phyloP scores from a whole-genome alignment of 2,113 vertebrate species.

The Otis tarda region DNA sequence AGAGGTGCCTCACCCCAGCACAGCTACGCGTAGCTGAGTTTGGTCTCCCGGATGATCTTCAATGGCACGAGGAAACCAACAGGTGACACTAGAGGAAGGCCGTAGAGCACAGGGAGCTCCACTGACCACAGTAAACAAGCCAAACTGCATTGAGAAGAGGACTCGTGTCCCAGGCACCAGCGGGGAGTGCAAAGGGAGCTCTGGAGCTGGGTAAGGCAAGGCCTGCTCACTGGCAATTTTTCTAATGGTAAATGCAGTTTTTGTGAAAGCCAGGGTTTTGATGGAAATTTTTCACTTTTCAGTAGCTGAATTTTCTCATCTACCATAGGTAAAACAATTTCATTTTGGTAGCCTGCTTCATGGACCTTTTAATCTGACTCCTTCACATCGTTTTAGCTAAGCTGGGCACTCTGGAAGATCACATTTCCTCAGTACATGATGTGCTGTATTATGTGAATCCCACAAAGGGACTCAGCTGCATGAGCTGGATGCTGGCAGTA shows the following conservation, averaged over 20 bases:
- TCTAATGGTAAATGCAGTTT: neutral
- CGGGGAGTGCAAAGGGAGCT: neutral
- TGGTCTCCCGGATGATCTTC: neutral
- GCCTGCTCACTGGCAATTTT: neutral
- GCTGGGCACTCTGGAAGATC: neutral
- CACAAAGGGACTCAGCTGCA: accelerated
- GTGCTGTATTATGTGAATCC: neutral
- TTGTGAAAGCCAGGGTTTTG: neutral
- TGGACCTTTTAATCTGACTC: neutral
- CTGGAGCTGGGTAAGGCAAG: neutral
- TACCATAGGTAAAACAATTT: neutral
- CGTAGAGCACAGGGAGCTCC: neutral
- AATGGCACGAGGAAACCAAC: neutral
- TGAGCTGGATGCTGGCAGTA: neutral
- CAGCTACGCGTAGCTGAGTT: neutral
- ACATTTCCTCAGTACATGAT: neutral
- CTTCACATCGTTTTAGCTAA: neutral
- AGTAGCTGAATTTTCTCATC: neutral
- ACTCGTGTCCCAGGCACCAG: accelerated
- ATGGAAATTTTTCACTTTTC: neutral
- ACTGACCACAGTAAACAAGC: neutral
- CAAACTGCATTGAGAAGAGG: neutral
- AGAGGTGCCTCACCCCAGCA: neutral
- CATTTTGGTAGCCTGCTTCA: neutral
- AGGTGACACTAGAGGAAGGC: neutral